phyloP scores from a whole-genome alignment of 2,888 invertebrate genomes.

The Branchellion lobata region DNA sequence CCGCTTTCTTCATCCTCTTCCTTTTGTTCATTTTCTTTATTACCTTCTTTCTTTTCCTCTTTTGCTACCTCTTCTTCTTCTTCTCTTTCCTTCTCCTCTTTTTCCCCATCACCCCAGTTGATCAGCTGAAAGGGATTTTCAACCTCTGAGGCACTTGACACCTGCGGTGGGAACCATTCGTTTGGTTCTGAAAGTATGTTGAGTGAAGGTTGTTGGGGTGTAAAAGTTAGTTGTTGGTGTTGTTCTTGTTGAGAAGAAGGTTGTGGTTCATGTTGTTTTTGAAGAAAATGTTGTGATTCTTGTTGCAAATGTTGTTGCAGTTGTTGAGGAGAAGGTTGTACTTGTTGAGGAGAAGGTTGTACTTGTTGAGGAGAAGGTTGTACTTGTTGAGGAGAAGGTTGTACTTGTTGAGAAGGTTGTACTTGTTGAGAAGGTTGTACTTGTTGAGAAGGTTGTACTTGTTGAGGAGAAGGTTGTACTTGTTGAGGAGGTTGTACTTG shows the following conservation, averaged over 20 bases:
- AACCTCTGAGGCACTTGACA: neutral
- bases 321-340: slow-evolving; percentile 24
- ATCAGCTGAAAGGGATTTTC: neutral
- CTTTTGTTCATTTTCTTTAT: neutral
- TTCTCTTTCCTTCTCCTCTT: no score
- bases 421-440: neutral
- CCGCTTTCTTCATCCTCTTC: neutral
- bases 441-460: neutral
- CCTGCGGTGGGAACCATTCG: neutral
- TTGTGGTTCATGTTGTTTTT: neutral
- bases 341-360: slow-evolving; percentile 23
- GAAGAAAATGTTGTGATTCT: slow-evolving; percentile 22
- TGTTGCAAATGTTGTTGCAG: slow-evolving; percentile 6
- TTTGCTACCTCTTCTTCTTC: neutral
- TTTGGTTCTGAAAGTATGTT: no score
- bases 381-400: neutral
- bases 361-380: neutral
- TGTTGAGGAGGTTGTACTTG: no score
- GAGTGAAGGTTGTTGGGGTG: no score
- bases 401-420: slow-evolving; percentile 24
- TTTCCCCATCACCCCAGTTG: no score
- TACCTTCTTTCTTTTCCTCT: neutral
- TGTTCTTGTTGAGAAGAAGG: no score
- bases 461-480: neutral
- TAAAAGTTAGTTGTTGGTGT: no score